phyloP scores from a whole-genome alignment of 2,797 vertebrate genomes.

The Leucoraja ocellata region DNA sequence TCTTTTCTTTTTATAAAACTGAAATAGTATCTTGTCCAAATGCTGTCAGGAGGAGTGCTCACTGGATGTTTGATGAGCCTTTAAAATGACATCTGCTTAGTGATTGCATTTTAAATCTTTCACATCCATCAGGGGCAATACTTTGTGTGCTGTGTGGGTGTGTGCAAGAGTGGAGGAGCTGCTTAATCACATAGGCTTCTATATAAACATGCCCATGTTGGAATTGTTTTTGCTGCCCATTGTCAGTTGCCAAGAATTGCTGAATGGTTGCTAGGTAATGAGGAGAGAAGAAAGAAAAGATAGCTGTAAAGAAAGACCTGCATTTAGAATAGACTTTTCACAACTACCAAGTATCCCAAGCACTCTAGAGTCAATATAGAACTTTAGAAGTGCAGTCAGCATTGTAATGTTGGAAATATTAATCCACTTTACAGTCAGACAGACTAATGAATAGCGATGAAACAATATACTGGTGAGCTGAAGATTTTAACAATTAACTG shows the following conservation, averaged over 20 bases:
- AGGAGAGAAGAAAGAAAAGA: background rate
- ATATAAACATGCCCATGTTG: background rate
- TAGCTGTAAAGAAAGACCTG: background rate
- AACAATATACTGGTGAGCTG: background rate
- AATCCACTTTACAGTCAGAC: background rate
- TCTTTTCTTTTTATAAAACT: too few relatives aligned
- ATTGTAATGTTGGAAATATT: background rate
- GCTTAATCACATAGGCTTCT: background rate
- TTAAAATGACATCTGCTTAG: background rate
- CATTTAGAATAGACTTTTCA: background rate
- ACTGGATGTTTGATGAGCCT: background rate
- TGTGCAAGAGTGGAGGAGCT: background rate
- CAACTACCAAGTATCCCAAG: too few relatives aligned
- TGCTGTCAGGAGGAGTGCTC: background rate
- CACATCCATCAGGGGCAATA: background rate
- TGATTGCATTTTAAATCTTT: background rate
- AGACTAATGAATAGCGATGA: background rate
- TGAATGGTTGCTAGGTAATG: background rate
- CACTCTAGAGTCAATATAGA: background rate
- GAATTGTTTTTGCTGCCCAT: background rate
- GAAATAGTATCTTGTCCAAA: background rate
- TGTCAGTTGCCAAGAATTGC: background rate
- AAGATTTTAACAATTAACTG: background rate
- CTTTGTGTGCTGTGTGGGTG: background rate
- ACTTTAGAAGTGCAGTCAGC: background rate